Conservation (phyloP, 2,888 invertebrate genomes). For the Eupithecia insigniata region DNA sequence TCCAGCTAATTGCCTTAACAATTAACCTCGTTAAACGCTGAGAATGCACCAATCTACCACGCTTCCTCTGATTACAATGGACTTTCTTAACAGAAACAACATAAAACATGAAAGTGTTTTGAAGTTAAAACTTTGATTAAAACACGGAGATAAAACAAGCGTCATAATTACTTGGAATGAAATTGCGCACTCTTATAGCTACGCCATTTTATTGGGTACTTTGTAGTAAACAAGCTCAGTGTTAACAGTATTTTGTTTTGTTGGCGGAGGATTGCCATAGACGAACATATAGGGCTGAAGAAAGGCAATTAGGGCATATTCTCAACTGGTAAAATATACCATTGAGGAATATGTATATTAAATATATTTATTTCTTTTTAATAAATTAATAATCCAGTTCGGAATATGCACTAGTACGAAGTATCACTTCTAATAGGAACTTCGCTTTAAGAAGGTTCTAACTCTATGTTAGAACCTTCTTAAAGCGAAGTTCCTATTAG, state of each 20-base stretch:
- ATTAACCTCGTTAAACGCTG: conserved; percentile 64
- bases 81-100: conserved; percentile 33
- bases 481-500: too few species aligned
- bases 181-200: conserved; percentile 6
- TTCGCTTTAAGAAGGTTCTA: too few species aligned
- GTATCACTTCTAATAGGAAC: too few species aligned
- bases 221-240: conserved; percentile 1
- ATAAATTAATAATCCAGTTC: too few species aligned
- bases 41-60: conserved; percentile 51
- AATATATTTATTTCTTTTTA: too few species aligned
- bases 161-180: conserved; percentile 10
- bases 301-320: neutral
- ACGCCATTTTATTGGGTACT: conserved; percentile 1
- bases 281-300: neutral
- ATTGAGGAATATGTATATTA: too few species aligned
- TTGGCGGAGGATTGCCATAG: neutral
- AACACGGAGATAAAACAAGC: conserved; percentile 17
- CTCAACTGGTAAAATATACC: too few species aligned
- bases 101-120: conserved; percentile 29
- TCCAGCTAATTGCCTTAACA: conserved; percentile 64
- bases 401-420: too few species aligned
- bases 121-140: conserved; percentile 13
- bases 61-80: conserved; percentile 32
- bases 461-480: too few species aligned
- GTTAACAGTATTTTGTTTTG: neutral